Percentiles rank a stretch among this genome's conserved stretches.
phyloP scores from a whole-genome alignment of 2,113 vertebrate genomes.

The Panthera uncia region DNA sequence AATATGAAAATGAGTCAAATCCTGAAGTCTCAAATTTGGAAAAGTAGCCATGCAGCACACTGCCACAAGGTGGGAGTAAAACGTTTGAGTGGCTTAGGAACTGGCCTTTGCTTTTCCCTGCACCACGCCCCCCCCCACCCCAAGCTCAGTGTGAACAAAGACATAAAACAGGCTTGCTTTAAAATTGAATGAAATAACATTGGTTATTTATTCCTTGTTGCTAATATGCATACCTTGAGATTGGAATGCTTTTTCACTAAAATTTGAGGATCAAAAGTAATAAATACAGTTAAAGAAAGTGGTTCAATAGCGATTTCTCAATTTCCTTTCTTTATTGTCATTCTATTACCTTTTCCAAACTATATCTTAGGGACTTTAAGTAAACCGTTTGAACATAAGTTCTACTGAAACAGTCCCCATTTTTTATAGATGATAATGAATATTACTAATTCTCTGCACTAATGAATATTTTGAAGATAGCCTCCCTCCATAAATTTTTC shows the following conservation, averaged over 20 bases:
- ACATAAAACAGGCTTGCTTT: constrained; percentile 29
- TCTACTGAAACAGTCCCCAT: neutral
- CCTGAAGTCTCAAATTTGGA: neutral
- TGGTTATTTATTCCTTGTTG: constrained; percentile 38
- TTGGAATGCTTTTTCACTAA: constrained; percentile 16
- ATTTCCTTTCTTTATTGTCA: neutral
- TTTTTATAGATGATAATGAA: constrained; percentile 32
- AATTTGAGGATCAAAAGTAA: constrained; percentile 32
- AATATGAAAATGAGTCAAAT: constrained; percentile 7
- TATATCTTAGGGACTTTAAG: neutral
- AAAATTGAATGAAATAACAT: constrained; percentile 43
- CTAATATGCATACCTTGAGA: constrained; percentile 6
- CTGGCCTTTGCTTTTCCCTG: neutral
- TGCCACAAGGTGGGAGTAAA: constrained; percentile 81
- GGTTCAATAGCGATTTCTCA: neutral
- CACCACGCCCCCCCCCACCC: neutral
- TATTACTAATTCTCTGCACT: constrained; percentile 20
- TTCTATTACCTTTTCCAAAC: neutral
- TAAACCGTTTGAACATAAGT: neutral
- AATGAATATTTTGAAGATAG: constrained; percentile 39
- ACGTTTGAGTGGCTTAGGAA: constrained; percentile 62
- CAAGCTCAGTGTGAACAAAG: constrained; percentile 67
- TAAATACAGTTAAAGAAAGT: neutral
- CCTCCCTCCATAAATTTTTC: constrained; percentile 1
- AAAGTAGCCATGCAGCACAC: constrained; percentile 45